Evolutionary conservation across 2,113 vertebrate species (phyloP).

Genomic region (Elephas maximus): DNA sequence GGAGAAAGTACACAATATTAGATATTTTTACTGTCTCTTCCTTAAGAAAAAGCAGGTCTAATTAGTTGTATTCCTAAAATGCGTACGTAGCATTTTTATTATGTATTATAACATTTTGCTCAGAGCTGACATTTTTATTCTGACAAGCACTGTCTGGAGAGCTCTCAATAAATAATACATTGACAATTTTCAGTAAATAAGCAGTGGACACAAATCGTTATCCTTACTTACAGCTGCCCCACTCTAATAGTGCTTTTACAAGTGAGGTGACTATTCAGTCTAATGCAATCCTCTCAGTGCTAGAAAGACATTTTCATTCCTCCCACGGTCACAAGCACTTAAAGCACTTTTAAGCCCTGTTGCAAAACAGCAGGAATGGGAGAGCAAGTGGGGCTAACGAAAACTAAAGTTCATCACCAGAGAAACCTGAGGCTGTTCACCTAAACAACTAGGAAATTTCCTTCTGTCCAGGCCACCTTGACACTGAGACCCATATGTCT

Average conservation of each 20-base stretch:
- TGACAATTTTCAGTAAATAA: constrained; percentile 99
- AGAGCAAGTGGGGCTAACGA: constrained; percentile 87
- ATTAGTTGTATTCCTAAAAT: constrained; percentile 95
- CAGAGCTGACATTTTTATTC: constrained; percentile 97
- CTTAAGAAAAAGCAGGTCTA: constrained; percentile 93
- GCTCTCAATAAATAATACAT: constrained; percentile 99
- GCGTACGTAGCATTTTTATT: constrained; percentile 96
- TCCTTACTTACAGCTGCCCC: constrained; percentile 94
- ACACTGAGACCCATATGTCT: not conserved
- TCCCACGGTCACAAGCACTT: constrained; percentile 99
- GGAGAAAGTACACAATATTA: constrained; percentile 83
- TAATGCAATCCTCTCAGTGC: constrained; percentile 95
- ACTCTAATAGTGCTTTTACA: constrained; percentile 98
- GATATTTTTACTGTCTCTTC: constrained; percentile 88
- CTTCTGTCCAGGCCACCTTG: not conserved
- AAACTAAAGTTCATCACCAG: constrained; percentile 88
- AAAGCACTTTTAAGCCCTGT: constrained; percentile 97
- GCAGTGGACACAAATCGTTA: constrained; percentile 96
- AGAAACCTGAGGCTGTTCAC: constrained; percentile 84
- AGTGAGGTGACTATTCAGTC: constrained; percentile 98
- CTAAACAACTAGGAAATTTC: constrained; percentile 82
- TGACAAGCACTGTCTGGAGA: constrained; percentile 96
- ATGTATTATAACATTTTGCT: constrained; percentile 95
- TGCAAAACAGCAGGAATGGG: constrained; percentile 93
- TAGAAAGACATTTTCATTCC: constrained; percentile 98